Base-by-base conservation (phyloP, 2,888 invertebrate genomes). In the Cotesia congregata region DNA sequence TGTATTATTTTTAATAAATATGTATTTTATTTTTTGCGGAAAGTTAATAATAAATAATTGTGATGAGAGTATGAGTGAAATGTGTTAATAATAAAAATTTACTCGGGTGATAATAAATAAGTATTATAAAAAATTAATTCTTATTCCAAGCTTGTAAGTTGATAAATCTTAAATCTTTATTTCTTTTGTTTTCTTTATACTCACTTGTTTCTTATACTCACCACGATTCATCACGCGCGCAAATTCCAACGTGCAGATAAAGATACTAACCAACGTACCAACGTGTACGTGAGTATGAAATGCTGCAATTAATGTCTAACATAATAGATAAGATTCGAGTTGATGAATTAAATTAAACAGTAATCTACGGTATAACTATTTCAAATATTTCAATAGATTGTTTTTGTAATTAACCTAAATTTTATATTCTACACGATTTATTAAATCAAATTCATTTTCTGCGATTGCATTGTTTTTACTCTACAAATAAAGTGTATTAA, bases 161-260 rank as follows among this genome's bases (percentile, higher is more conserved):
- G 50, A 50, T 50, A 50, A 50, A 50, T 50, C 50, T 50, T 50
- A 50, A 50, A 50, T 73, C 74, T 76, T 64, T 79, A 76, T 77
- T 71, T 74, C 61, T 50, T 61, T 76, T 20, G 39, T 69, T 75
- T 72, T 74, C 50, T 78, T 76, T 72, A 67, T 64, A 70, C 50
- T 69, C 41, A 70, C 41, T 38, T 77, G 71, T 67, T 67, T 60
- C 41, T 67, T 60, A 70, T 59, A 30, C 60, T 60, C 75, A 79
- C 80, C 79, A 77, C 85, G 82, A 84, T 84, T 82, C 84, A 82
- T 84, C 83, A 83, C 82, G 82, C 82, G 73, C 80, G 81, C 82
- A 81, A 84, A 86, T 85, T 83, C 83, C 82, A 74, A 71, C 71
- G 74, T 74, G 74, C 74, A 68, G 77, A 70, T 70, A 70, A 70